Base-by-base conservation (phyloP, 64 coral and sea anemone species). In the Montipora sp. region DNA sequence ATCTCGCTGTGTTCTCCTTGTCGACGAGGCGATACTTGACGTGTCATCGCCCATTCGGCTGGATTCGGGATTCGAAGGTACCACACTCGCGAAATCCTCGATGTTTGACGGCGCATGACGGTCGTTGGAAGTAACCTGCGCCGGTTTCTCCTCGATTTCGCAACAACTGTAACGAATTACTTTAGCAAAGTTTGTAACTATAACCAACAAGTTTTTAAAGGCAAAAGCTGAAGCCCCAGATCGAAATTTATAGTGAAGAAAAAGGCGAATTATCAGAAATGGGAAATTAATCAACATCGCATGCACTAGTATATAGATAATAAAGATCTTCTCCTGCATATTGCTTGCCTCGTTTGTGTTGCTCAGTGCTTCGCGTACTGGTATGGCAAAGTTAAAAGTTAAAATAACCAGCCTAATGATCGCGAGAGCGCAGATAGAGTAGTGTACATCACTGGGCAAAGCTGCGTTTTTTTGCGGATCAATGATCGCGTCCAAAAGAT, bases 241-340 rank as follows among this genome's bases (percentile, higher is more conserved):
- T 85, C 68, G 66, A 50, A 70, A 85, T 71, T 67, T 85, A 67
- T 85, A 85, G 19, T 85, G 82, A 85, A 85, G 63, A 14, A 85
- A 65, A n/a, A 85, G 82, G 16, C 82, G 82, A 48, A 72, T 85
- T 21, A 72, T 16, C 27, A 85, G 46, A 85, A 85, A 85, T 12
- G 82, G 82, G 4, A 85, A 68, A 12, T 85, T 85, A 13, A 85
- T 48, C 7, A 72, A 8, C 68, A 85, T 51, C 9, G 82, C 61
- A 6, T 85, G 82, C 19, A 85, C 47, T 13, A 85, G 61, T 4
- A 71, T 85, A 15, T 71, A 72, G 7, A 71, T n/a, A 4, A 36
- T 85, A 50, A 47, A 85, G n/a, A 85, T 85, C 20, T 22, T 85
- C 18, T 1, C 82, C 10, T 71, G 82, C 20, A 43, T 50, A 16